phyloP scores from a whole-genome alignment of 2,113 vertebrate genomes.

The Dendropsophus ebraccatus region DNA sequence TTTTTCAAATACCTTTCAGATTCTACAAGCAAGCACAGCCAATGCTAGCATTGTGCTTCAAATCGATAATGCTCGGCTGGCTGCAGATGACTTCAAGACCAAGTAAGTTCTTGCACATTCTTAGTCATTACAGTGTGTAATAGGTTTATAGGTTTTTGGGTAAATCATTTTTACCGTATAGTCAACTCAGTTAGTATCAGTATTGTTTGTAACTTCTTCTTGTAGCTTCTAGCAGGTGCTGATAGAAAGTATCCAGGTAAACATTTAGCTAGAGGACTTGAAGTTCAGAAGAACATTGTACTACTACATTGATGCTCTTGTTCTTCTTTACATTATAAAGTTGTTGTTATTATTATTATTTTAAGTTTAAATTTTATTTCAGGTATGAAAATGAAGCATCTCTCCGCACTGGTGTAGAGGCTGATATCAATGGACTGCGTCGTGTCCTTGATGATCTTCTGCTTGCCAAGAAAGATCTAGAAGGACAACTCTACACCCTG shows the following conservation, averaged over 20 bases:
- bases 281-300: not conserved
- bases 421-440: constrained; percentile 61
- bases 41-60: constrained; percentile 74
- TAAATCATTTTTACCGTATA: not conserved
- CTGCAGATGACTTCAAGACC: constrained; percentile 74
- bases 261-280: not conserved
- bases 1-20: constrained; percentile 63
- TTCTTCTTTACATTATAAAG: not conserved
- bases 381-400: constrained; percentile 57
- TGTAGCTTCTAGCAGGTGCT: not conserved
- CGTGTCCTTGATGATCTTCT: constrained; percentile 56
- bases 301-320: not conserved
- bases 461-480: constrained; percentile 53
- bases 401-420: constrained; percentile 52
- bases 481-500: constrained; percentile 57
- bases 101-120: constrained; percentile 67
- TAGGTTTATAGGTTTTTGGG: not conserved
- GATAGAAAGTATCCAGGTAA: not conserved
- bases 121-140: not conserved
- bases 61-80: constrained; percentile 70
- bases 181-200: not conserved
- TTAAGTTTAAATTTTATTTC: not conserved
- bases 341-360: not conserved
- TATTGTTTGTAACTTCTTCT: not conserved
- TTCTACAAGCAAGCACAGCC: constrained; percentile 65